phyloP scores from a whole-genome alignment of 1,140 invertebrate species.

The Metopolophium dirhodum region DNA sequence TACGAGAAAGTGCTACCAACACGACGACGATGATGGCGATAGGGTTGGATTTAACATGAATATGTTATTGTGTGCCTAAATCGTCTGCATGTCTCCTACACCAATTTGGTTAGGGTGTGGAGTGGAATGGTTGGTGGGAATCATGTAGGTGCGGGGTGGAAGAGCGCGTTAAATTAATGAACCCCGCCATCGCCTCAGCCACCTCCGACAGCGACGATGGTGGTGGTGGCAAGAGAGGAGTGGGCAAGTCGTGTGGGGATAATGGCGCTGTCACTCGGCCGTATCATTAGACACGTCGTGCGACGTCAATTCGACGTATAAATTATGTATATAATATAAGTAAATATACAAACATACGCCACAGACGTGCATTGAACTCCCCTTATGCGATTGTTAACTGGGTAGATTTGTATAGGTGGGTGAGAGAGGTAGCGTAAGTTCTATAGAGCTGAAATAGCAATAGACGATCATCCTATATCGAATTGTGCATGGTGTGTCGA shows the following conservation, averaged over 20 bases:
- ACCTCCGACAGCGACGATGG: background rate
- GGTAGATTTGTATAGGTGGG: background rate
- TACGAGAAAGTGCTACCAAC: background rate
- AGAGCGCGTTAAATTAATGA: slow-evolving; percentile 45
- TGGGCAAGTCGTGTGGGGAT: background rate
- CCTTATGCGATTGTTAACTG: background rate
- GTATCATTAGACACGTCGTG: slow-evolving; percentile 53
- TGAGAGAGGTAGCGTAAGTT: background rate
- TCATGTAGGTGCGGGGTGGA: background rate
- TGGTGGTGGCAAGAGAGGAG: background rate
- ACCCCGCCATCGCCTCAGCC: background rate
- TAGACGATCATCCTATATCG: background rate
- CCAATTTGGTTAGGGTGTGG: too few species aligned
- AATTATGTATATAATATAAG: background rate
- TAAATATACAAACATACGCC: background rate
- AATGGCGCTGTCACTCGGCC: slow-evolving; percentile 55
- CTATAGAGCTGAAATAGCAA: background rate
- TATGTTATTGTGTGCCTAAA: slow-evolving; percentile 1
- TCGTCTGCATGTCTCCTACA: background rate
- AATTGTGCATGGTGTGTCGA: background rate
- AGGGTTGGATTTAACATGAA: slow-evolving; percentile 33
- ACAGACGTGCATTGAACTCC: background rate
- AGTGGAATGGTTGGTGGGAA: background rate
- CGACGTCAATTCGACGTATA: background rate
- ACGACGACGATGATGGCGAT: background rate